Conservation (phyloP, 2,888 invertebrate species). For the Hyposoter dolosus region DNA sequence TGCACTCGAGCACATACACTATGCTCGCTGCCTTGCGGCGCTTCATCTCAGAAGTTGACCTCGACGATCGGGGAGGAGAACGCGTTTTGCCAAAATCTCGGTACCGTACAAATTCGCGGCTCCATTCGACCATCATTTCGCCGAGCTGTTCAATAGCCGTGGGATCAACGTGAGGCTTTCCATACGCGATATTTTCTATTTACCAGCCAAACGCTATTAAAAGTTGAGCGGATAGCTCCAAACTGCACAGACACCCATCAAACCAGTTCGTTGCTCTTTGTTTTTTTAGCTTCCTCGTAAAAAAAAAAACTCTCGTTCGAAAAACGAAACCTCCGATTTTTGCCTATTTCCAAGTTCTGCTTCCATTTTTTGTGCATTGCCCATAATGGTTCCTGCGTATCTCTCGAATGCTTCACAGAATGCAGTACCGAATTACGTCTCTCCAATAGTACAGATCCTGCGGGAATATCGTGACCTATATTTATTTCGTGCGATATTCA, state of each 20-base stretch:
- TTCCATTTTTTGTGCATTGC: not conserved
- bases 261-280: not conserved
- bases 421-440: not conserved
- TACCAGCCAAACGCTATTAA: not conserved
- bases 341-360: not conserved
- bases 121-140: slow-evolving; percentile 38
- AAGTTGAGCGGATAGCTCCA: too few relatives aligned
- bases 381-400: not conserved
- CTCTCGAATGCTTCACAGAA: not conserved
- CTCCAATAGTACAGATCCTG: not conserved
- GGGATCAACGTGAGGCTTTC: not conserved
- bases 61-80: slow-evolving; percentile 53
- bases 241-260: not conserved
- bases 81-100: slow-evolving; percentile 22
- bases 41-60: slow-evolving; percentile 76
- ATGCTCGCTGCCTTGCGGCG: slow-evolving; percentile 69
- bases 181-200: not conserved
- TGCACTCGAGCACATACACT: slow-evolving; percentile 70
- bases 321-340: not conserved
- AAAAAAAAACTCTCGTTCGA: not conserved
- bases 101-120: not conserved
- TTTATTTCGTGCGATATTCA: not conserved
- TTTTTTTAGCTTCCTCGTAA: not conserved
- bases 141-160: slow-evolving; percentile 3
- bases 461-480: slow-evolving; percentile 2